Base-by-base conservation (phyloP, 2,113 vertebrate genomes). In the Gymnorhina tibicen region DNA sequence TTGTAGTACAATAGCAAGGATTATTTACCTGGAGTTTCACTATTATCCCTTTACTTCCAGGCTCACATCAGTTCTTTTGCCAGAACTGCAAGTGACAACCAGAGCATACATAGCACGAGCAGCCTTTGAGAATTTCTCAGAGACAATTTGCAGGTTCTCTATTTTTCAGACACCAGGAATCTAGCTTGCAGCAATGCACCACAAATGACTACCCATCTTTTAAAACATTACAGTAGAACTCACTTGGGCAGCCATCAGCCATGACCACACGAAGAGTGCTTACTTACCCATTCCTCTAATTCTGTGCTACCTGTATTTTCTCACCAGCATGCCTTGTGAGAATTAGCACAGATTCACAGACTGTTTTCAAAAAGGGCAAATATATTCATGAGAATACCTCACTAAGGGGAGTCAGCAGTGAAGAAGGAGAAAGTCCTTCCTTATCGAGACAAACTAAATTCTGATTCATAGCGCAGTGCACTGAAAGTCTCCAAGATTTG, bases 11-110 rank as follows among this genome's bases (percentile, higher is more conserved):
- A 81, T 37, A 89, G 44, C 28, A 89, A 85, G 68, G 85, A 84
- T 86, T 91, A 89, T 88, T 96, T 92, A 95, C 83, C 75, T 64
- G 64, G 32, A 90, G 73, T 79, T 93, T 72, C 69, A 68, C 62
- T 89, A 30, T 82, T 72, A 95, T 60, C 64, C 69, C 32, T 88
- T 90, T 64, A 88, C 44, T 95, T 70, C 41, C 32, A 68, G 41
- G 42, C 18, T 93, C 56, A 27, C 62, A 84, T 49, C 64, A 68
- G 39, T 46, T 95, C 64, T 90, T 85, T 64, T 84, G 52, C 63
- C 79, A 97, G 70, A 96, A 86, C 37, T 7, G 4, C 56, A 89
- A 79, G 68, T 27, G 52, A 92, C 76, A 95, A 60, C 26, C 28
- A 53, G 55, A 75, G 83, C 68, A 52, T 3, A 68, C 6, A 42